phyloP scores from a whole-genome alignment of 2,113 vertebrate genomes.

The Tragelaphus buxtoni region DNA sequence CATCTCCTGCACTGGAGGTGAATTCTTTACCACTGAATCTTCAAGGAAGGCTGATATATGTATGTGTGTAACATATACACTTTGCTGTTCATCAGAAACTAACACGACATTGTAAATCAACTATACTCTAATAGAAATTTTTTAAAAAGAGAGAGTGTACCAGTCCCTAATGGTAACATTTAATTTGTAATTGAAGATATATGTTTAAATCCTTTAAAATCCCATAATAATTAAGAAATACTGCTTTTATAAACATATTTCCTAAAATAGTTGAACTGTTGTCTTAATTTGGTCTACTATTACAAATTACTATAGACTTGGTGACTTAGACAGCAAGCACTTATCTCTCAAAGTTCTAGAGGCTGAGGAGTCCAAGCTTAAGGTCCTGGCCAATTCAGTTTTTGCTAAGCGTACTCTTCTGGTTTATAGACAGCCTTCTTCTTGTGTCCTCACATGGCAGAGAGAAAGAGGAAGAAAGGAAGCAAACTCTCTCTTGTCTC shows the following conservation, averaged over 20 bases:
- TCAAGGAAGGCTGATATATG: neutral
- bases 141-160: neutral
- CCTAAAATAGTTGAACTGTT: neutral
- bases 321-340: neutral
- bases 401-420: neutral
- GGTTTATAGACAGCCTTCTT: neutral
- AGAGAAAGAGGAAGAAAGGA: neutral
- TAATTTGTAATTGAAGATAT: neutral
- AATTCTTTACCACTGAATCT: neutral
- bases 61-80: neutral
- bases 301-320: neutral
- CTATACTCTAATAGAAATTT: neutral
- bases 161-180: neutral
- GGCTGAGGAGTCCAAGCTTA: neutral
- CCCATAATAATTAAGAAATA: neutral
- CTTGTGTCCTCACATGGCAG: neutral
- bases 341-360: neutral
- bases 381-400: neutral
- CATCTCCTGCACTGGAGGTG: accelerated
- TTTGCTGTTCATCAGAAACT: neutral
- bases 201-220: neutral
- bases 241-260: neutral
- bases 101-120: neutral
- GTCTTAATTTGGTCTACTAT: neutral
- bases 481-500: neutral